Conservation (phyloP, 2,888 invertebrate genomes). For the Sinhomidia bicolor region DNA sequence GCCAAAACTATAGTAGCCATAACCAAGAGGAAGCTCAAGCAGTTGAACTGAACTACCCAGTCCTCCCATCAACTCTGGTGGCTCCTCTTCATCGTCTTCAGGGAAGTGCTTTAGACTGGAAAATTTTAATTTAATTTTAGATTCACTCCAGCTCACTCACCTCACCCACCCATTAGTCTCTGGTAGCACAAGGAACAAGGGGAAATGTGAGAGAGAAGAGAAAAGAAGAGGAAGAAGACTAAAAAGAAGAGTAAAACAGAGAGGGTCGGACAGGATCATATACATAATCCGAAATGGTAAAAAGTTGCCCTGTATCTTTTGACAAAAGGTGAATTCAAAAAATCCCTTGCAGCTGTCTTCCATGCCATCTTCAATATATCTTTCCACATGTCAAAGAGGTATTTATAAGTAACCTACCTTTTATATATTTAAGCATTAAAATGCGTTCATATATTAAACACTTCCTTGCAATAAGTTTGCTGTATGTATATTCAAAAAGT, state of each 20-base stretch:
- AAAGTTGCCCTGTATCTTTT: neutral
- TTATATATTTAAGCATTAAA: too few relatives aligned
- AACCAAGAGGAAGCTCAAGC: constrained; percentile 73
- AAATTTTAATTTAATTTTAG: constrained; percentile 74
- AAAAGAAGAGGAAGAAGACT: neutral
- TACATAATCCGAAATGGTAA: constrained; percentile 4
- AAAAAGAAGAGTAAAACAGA: neutral
- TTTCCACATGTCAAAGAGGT: neutral
- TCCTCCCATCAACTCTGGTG: constrained; percentile 68
- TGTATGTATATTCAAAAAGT: neutral
- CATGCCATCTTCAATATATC: neutral
- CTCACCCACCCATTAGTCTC: neutral
- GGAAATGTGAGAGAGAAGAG: neutral
- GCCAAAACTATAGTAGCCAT: constrained; percentile 71
- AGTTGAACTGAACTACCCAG: constrained; percentile 66
- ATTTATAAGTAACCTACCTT: constrained; percentile 6
- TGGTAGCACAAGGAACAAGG: neutral
- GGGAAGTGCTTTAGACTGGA: constrained; percentile 72
- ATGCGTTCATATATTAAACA: too few relatives aligned
- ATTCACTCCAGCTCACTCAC: constrained; percentile 44
- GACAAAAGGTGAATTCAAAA: constrained; percentile 49
- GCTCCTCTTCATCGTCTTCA: constrained; percentile 73
- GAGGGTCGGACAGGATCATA: neutral
- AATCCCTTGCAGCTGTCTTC: constrained; percentile 54
- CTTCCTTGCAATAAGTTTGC: too few relatives aligned